A percentile compares a stretch with the other conserved stretches of the same genome.
phyloP scores from a whole-genome alignment of 2,113 vertebrate genomes.

The Rhea pennata region DNA sequence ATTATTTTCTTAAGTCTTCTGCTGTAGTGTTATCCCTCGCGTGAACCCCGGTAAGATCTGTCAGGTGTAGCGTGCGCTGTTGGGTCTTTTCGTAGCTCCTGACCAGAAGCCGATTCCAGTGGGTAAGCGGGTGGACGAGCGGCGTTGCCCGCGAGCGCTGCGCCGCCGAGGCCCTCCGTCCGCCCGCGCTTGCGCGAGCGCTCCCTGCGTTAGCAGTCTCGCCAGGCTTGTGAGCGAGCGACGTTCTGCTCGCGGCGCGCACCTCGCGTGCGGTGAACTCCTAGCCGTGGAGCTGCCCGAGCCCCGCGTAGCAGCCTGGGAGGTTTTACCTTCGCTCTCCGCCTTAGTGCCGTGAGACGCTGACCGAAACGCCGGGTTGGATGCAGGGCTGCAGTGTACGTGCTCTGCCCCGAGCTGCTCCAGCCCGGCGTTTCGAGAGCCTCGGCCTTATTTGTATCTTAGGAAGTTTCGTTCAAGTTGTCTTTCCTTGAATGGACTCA shows the following conservation, averaged over 20 bases:
- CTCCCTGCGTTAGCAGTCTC: conserved; percentile 55
- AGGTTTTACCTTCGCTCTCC: background rate
- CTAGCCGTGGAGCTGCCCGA: conserved; percentile 34
- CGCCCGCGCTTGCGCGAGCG: conserved; percentile 45
- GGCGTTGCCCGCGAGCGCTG: conserved; percentile 44
- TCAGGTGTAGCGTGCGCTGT: background rate
- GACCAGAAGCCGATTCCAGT: conserved; percentile 60
- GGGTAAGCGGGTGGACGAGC: conserved; percentile 58
- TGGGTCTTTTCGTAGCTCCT: conserved; percentile 34
- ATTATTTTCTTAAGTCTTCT: background rate
- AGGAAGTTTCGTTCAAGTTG: background rate
- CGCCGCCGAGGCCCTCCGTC: conserved; percentile 59
- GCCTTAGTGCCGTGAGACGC: background rate
- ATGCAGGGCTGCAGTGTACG: background rate
- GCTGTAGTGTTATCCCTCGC: background rate
- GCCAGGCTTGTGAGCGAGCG: conserved; percentile 68
- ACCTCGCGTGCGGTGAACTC: conserved; percentile 35
- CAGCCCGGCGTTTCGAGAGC: background rate
- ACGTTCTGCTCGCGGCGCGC: conserved; percentile 55
- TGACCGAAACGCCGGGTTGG: background rate
- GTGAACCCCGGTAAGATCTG: background rate
- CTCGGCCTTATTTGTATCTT: background rate
- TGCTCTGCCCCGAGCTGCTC: background rate
- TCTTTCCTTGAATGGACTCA: conserved; percentile 4
- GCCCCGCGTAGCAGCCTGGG: background rate